phyloP scores from a whole-genome alignment of 1,140 invertebrate species.

The Eubasilissa regina region DNA sequence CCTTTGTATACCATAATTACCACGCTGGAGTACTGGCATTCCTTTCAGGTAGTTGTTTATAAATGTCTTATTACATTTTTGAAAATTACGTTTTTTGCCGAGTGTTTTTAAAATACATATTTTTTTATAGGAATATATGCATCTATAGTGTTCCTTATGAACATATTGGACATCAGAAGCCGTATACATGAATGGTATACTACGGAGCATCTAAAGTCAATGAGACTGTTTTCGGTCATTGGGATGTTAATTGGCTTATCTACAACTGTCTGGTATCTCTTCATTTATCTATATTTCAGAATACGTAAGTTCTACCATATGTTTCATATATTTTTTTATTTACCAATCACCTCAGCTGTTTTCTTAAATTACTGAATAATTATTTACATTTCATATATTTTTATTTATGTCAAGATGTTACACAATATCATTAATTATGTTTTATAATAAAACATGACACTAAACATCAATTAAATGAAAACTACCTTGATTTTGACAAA shows the following conservation, averaged over 20 bases:
- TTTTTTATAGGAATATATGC: slow-evolving; percentile 53
- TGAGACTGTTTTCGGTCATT: slow-evolving; percentile 49
- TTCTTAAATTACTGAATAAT: no score
- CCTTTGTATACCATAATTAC: slow-evolving; percentile 53
- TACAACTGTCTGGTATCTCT: slow-evolving; percentile 45
- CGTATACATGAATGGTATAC: slow-evolving; percentile 50
- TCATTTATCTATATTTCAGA: slow-evolving; percentile 40
- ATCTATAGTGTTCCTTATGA: slow-evolving; percentile 48
- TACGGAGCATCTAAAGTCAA: slow-evolving; percentile 40
- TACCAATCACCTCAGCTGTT: no score
- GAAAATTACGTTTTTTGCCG: background rate
- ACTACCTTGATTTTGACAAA: no score
- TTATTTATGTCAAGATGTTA: no score
- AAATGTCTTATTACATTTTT: background rate
- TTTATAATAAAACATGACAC: no score
- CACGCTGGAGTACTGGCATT: slow-evolving; percentile 47
- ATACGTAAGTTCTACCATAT: slow-evolving; percentile 52
- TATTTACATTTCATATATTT: no score
- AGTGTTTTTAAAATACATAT: slow-evolving; percentile 4
- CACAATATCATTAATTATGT: no score
- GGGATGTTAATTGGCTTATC: slow-evolving; percentile 47
- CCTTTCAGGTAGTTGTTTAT: slow-evolving; percentile 48
- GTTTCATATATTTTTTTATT: slow-evolving; percentile 1
- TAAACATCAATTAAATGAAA: no score
- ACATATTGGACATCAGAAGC: slow-evolving; percentile 45